phyloP scores from a whole-genome alignment of 2,797 vertebrate species.

The Sebastes melanostomus region DNA sequence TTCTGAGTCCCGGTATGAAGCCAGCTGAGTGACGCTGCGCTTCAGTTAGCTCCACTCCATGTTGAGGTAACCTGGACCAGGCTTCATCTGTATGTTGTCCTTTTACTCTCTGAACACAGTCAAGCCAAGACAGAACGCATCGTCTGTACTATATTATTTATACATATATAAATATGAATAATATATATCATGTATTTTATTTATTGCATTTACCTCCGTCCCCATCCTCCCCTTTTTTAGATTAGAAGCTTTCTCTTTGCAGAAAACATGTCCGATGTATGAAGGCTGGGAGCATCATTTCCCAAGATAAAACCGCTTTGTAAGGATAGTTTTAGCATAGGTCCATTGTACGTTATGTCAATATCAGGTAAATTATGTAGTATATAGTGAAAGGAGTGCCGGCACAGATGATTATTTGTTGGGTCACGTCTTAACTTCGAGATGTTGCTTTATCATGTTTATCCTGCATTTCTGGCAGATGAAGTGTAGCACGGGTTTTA shows the following conservation, averaged over 20 bases:
- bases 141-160: slow-evolving; percentile 75
- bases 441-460: slow-evolving; percentile 74
- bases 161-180: slow-evolving; percentile 76
- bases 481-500: slow-evolving; percentile 71
- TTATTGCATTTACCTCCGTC: slow-evolving; percentile 68
- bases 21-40: neutral
- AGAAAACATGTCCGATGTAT: slow-evolving; percentile 23
- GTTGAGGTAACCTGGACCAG: slow-evolving; percentile 1
- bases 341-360: slow-evolving; percentile 75
- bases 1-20: neutral
- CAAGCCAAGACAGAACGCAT: slow-evolving; percentile 46
- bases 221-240: slow-evolving; percentile 28
- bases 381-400: slow-evolving; percentile 64
- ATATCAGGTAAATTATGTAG: slow-evolving; percentile 72
- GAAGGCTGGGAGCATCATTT: slow-evolving; percentile 55
- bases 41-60: slow-evolving; percentile 8
- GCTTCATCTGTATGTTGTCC: slow-evolving; percentile 7
- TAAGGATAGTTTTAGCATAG: slow-evolving; percentile 58
- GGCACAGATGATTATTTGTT: slow-evolving; percentile 79
- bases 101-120: slow-evolving; percentile 44
- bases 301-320: slow-evolving; percentile 74
- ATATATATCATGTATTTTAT: slow-evolving; percentile 78
- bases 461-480: slow-evolving; percentile 73
- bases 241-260: slow-evolving; percentile 34
- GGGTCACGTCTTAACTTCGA: slow-evolving; percentile 71